Evolutionary conservation across 2,888 invertebrate genomes (phyloP).

Genomic region (Bellardia bayeri): DNA sequence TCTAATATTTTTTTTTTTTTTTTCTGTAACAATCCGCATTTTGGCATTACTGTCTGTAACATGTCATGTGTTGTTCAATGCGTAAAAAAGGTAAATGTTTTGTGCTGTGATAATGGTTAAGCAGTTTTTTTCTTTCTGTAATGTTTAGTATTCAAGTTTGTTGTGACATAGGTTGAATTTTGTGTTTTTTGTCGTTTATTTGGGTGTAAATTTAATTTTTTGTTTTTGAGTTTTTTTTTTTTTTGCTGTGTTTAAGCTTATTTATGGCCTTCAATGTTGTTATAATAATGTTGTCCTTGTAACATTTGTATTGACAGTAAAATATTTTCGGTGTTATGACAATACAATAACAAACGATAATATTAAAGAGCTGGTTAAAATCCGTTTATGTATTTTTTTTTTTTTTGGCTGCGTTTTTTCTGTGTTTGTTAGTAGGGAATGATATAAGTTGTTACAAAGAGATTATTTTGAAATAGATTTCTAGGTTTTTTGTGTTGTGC

Average conservation of each 20-base stretch:
- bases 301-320: not conserved
- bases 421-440: not conserved
- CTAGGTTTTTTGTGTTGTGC: no score
- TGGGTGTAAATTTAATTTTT: not conserved
- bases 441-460: not conserved
- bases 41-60: not conserved
- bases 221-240: conserved; percentile 28
- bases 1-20: no score
- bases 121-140: conserved; percentile 10
- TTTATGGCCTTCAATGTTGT: not conserved
- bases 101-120: not conserved
- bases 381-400: not conserved
- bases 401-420: not conserved
- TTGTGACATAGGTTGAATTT: not conserved
- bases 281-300: not conserved
- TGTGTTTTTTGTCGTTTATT: not conserved
- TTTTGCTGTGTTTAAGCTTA: not conserved
- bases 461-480: not conserved
- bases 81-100: not conserved
- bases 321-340: not conserved
- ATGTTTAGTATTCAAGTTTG: not conserved
- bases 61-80: conserved; percentile 27
- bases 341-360: not conserved
- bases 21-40: not conserved
- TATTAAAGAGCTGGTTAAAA: not conserved